Percentiles rank a stretch among this genome's conserved stretches.
Conservation (phyloP, 2,888 invertebrate genomes). For the Dorcus parallelipipedus region DNA sequence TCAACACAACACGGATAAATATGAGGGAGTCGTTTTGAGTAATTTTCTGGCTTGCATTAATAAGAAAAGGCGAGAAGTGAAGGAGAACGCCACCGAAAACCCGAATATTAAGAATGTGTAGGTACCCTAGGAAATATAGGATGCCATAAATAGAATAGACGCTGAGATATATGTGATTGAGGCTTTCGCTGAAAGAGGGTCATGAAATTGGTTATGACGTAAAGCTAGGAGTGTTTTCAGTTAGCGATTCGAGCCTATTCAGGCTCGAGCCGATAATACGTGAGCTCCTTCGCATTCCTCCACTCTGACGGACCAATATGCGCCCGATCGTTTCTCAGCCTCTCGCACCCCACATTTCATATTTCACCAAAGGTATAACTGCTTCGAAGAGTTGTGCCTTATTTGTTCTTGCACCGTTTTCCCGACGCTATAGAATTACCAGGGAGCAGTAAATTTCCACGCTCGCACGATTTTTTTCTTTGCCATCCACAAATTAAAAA, state of each 20-base stretch:
- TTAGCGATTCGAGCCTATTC: conserved; percentile 39
- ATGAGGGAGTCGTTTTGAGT: conserved; percentile 33
- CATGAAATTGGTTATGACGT: conserved; percentile 40
- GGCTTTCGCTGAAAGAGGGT: conserved; percentile 35
- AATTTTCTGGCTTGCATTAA: conserved; percentile 32
- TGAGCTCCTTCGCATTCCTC: conserved; percentile 38
- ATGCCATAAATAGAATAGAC: conserved; percentile 43
- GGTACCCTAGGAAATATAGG: conserved; percentile 33
- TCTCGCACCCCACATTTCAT: conserved; percentile 19
- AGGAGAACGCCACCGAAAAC: conserved; percentile 18
- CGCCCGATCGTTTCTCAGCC: conserved; percentile 26
- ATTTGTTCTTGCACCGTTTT: neutral
- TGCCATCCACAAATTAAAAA: no score
- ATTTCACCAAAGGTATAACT: conserved; percentile 21
- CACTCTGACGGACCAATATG: conserved; percentile 40
- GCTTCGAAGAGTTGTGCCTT: conserved; percentile 1
- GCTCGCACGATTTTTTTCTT: no score
- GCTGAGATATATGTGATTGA: conserved; percentile 41
- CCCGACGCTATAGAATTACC: no score
- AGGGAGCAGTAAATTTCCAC: no score
- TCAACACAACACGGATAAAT: conserved; percentile 22
- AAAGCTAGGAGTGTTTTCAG: conserved; percentile 39
- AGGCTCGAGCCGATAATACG: conserved; percentile 40
- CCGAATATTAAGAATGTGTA: conserved; percentile 40
- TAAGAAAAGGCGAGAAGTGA: conserved; percentile 34